These are phyloP conservation scores for Podargus strigoides DNA, from an alignment of 2,797 vertebrate species.

Conservation along the genomic window DNA sequence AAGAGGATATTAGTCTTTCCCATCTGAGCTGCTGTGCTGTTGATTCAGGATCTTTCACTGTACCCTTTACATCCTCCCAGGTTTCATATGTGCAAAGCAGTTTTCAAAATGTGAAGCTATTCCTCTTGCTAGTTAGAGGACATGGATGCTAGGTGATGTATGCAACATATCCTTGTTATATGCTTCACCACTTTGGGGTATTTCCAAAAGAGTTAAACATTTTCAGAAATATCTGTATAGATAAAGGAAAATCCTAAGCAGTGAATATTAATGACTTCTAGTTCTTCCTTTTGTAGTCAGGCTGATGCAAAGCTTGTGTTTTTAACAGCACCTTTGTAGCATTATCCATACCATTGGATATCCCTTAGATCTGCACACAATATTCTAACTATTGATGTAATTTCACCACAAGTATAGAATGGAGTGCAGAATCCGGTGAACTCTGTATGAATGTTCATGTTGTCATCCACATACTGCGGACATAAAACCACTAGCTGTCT, in stretches of 20 bases:
- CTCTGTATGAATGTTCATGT: conserved; percentile 27
- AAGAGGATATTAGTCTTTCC: background rate
- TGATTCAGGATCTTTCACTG: background rate
- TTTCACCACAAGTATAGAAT: conserved; percentile 4
- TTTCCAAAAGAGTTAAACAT: background rate
- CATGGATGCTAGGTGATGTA: background rate
- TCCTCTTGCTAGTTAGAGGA: background rate
- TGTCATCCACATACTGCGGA: conserved; percentile 44
- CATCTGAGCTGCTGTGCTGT: background rate
- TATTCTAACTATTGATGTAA: background rate
- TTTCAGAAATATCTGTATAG: background rate
- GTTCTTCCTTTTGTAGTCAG: background rate
- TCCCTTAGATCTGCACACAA: background rate
- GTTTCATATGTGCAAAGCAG: background rate
- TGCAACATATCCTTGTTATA: background rate
- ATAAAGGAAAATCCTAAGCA: background rate
- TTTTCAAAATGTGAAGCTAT: background rate
- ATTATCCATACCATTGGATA: background rate
- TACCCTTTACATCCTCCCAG: background rate
- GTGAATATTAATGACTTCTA: background rate
- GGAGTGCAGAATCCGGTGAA: background rate
- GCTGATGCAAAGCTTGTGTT: background rate
- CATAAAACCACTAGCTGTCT: conserved; percentile 42
- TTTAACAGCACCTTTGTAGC: background rate
- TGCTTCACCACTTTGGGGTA: background rate